Evolutionary conservation across 2,113 vertebrate species (phyloP).

Genomic region (Phrynocephalus versicolor): DNA sequence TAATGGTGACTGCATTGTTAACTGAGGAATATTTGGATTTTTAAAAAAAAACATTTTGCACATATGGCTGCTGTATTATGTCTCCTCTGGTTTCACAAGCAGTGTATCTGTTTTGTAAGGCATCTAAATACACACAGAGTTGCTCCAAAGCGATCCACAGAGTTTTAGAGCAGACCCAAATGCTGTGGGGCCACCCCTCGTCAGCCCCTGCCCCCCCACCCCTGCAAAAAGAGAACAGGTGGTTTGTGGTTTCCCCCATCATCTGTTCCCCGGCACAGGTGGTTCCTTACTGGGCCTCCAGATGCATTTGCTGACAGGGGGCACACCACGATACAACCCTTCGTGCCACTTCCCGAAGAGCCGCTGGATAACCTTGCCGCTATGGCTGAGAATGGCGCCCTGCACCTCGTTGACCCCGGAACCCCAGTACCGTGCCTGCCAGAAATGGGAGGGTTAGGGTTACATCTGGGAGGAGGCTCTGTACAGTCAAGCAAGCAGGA

Average conservation of each 20-base stretch:
- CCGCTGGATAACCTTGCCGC: slow-evolving; percentile 84
- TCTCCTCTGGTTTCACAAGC: not conserved
- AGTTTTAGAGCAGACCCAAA: not conserved
- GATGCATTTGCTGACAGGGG: slow-evolving; percentile 80
- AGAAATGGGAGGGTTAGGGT: not conserved
- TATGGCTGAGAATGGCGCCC: slow-evolving; percentile 82
- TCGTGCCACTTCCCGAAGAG: slow-evolving; percentile 92
- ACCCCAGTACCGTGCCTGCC: slow-evolving; percentile 86
- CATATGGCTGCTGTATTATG: not conserved
- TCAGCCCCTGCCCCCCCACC: no score
- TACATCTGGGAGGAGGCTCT: not conserved
- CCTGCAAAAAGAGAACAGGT: not conserved
- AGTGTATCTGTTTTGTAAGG: not conserved
- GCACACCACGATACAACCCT: slow-evolving; percentile 86
- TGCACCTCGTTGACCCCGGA: slow-evolving; percentile 86
- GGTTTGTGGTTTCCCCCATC: not conserved
- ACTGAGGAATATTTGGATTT: not conserved
- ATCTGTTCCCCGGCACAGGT: not conserved
- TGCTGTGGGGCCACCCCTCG: not conserved
- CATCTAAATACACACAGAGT: not conserved
- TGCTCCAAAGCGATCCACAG: not conserved
- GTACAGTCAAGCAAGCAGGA: not conserved
- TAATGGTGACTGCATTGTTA: not conserved
- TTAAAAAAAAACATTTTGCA: not conserved
- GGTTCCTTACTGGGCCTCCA: slow-evolving; percentile 88